phyloP scores from a whole-genome alignment of 1,140 invertebrate genomes.

The Penaeus vannamei region DNA sequence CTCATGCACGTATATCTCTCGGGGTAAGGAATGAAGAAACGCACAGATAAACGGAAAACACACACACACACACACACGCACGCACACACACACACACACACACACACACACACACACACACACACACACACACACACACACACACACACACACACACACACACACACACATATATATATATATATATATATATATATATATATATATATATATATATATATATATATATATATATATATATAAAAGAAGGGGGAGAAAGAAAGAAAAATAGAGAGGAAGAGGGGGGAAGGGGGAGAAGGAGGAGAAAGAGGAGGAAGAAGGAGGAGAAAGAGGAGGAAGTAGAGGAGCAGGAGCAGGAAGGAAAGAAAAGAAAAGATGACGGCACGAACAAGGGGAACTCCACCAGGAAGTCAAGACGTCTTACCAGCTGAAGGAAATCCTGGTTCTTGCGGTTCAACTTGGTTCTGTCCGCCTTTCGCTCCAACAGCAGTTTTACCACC shows the following conservation, averaged over 20 bases:
- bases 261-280: neutral
- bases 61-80: no score
- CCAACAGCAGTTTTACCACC: constrained; percentile 58
- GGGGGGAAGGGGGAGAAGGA: neutral
- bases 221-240: no score
- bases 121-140: no score
- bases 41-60: no score
- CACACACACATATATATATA: no score
- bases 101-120: no score
- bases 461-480: constrained; percentile 59
- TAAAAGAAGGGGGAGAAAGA: neutral
- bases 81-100: no score
- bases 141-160: no score
- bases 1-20: no score
- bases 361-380: neutral
- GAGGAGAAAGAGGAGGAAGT: neutral
- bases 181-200: no score
- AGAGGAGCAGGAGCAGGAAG: neutral
- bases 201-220: no score
- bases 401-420: neutral
- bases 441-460: constrained; percentile 65
- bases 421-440: constrained; percentile 61
- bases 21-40: no score
- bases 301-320: neutral
- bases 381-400: neutral